These are phyloP conservation scores for Artibeus lituratus DNA, from an alignment of 2,797 vertebrate species.

Conservation along the genomic window DNA sequence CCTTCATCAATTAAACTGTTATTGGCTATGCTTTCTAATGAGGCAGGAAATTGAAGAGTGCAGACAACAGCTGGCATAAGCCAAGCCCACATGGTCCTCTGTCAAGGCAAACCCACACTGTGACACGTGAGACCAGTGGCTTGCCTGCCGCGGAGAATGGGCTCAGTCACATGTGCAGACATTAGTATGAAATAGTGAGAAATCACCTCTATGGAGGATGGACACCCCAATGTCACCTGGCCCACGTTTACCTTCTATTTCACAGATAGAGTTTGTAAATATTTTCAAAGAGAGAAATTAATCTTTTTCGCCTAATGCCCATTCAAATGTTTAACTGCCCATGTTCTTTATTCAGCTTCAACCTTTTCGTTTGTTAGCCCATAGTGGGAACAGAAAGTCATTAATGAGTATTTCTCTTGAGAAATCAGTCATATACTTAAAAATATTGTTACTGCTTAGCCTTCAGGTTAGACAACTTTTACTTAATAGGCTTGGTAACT, in stretches of 20 bases:
- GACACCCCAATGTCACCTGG: not conserved
- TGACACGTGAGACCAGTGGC: not conserved
- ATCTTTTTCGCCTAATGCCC: not conserved
- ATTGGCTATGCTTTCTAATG: constrained; percentile 51
- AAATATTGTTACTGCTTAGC: not conserved
- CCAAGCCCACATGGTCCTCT: not conserved
- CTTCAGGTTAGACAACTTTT: constrained; percentile 46
- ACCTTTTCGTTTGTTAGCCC: constrained; percentile 12
- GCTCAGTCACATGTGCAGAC: not conserved
- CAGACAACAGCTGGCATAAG: not conserved
- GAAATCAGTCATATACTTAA: not conserved
- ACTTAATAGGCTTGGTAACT: not conserved
- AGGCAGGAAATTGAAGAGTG: constrained; percentile 47
- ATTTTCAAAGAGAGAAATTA: constrained; percentile 18
- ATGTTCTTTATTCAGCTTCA: constrained; percentile 30
- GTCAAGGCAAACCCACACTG: not conserved
- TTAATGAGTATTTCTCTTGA: not conserved
- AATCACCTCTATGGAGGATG: not conserved
- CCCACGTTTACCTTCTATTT: not conserved
- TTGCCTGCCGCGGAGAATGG: not conserved
- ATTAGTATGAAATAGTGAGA: not conserved
- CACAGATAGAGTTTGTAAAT: constrained; percentile 14
- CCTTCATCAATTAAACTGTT: constrained; percentile 45
- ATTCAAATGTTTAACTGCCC: constrained; percentile 9
- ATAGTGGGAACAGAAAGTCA: not conserved